phyloP scores from a whole-genome alignment of 2,888 invertebrate species.

The Unio delphinus region DNA sequence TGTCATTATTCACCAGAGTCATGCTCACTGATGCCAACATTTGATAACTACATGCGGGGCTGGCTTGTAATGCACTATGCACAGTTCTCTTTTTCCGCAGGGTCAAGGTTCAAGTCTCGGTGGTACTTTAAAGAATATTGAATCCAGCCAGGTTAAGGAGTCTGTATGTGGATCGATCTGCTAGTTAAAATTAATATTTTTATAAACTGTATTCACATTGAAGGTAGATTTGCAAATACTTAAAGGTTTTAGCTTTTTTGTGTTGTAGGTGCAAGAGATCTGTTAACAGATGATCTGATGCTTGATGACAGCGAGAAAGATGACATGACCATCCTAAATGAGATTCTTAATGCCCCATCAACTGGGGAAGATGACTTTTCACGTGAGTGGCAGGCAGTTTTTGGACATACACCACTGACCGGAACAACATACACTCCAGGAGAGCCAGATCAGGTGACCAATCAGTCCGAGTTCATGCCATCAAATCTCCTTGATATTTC shows the following conservation, averaged over 20 bases:
- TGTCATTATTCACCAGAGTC: no score
- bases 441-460: constrained; percentile 52
- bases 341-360: constrained; percentile 70
- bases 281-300: constrained; percentile 67
- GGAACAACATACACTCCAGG: constrained; percentile 43
- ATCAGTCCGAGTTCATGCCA: constrained; percentile 68
- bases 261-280: constrained; percentile 58
- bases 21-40: no score
- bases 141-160: no score
- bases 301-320: constrained; percentile 70
- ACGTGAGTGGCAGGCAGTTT: constrained; percentile 69
- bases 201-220: no score
- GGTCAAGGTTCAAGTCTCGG: no score
- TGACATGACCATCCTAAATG: constrained; percentile 71
- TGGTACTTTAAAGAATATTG: no score
- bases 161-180: no score
- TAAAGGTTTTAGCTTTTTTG: not conserved
- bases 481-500: constrained; percentile 69
- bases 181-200: no score
- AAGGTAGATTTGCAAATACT: not conserved
- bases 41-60: no score
- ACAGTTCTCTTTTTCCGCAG: no score
- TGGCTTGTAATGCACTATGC: no score
- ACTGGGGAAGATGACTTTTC: constrained; percentile 67
- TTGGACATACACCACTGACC: constrained; percentile 54